Evolutionary conservation across 2,888 invertebrate genomes (phyloP).

Genomic region (Polyploca ridens): DNA sequence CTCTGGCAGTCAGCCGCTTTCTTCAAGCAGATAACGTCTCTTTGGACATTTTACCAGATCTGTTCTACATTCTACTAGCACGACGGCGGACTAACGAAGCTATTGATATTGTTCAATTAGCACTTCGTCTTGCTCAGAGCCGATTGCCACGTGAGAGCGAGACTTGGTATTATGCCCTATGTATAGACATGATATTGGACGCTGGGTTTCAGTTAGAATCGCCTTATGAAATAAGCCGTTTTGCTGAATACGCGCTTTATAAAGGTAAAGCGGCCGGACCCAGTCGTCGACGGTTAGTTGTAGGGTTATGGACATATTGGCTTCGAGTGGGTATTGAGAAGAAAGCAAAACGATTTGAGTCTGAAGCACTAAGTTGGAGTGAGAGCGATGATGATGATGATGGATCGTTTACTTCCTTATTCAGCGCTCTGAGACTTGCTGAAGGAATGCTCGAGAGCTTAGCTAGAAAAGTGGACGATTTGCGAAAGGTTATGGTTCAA

Average conservation of each 20-base stretch:
- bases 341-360: slow-evolving; percentile 69
- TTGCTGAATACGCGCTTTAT: slow-evolving; percentile 61
- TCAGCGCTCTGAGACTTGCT: slow-evolving; percentile 69
- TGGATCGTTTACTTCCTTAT: slow-evolving; percentile 55
- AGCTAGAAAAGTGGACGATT: slow-evolving; percentile 74
- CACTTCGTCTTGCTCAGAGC: slow-evolving; percentile 51
- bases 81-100: slow-evolving; percentile 78
- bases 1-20: slow-evolving; percentile 70
- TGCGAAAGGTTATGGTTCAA: slow-evolving; percentile 57
- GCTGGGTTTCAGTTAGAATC: slow-evolving; percentile 82
- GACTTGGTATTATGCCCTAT: slow-evolving; percentile 84
- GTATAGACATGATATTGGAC: slow-evolving; percentile 84
- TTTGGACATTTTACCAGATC: slow-evolving; percentile 72
- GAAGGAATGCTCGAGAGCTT: slow-evolving; percentile 78
- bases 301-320: slow-evolving; percentile 77
- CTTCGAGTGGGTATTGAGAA: slow-evolving; percentile 61
- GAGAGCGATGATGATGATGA: slow-evolving; percentile 55
- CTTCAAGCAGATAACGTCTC: slow-evolving; percentile 69
- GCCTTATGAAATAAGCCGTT: slow-evolving; percentile 69
- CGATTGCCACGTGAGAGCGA: slow-evolving; percentile 57
- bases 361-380: slow-evolving; percentile 67
- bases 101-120: slow-evolving; percentile 70
- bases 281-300: slow-evolving; percentile 61
- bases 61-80: slow-evolving; percentile 71
- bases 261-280: slow-evolving; percentile 52